Percentiles rank a stretch among this genome's conserved stretches.
Conservation (phyloP, 92 coral and sea anemone genomes). For the Zoanthus sansibaricus region DNA sequence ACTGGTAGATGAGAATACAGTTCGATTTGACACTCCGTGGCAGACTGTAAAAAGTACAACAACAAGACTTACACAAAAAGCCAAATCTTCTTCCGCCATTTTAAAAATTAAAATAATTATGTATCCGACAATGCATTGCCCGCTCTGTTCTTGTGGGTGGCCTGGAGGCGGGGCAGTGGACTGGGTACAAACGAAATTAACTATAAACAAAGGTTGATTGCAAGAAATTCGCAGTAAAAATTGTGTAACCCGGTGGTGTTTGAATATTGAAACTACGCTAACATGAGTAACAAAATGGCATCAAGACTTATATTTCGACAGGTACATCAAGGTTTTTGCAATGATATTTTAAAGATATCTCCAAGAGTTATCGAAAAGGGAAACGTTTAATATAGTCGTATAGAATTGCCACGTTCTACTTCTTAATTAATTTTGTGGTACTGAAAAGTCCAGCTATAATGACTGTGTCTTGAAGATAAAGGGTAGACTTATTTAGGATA, state of each 20-base stretch:
- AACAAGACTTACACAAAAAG: slow-evolving; percentile 28
- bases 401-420: no score
- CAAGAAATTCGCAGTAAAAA: no score
- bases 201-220: background rate
- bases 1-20: slow-evolving; percentile 70
- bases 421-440: no score
- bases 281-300: slow-evolving; percentile 13
- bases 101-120: slow-evolving; percentile 61
- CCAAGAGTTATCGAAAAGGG: background rate
- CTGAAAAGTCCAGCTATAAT: no score
- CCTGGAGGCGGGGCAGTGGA: slow-evolving; percentile 45
- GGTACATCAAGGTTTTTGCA: slow-evolving; percentile 43
- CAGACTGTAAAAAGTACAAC: slow-evolving; percentile 37
- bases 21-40: slow-evolving; percentile 60
- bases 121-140: background rate
- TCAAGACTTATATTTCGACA: slow-evolving; percentile 86
- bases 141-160: background rate
- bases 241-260: background rate
- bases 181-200: slow-evolving; percentile 18
- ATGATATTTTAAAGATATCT: background rate
- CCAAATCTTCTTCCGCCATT: slow-evolving; percentile 83
- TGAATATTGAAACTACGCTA: background rate
- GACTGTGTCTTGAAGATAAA: no score
- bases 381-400: no score
- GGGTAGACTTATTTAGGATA: no score